Evolutionary conservation across 2,888 invertebrate species (phyloP).

Genomic region (Dysmachus trigonus): DNA sequence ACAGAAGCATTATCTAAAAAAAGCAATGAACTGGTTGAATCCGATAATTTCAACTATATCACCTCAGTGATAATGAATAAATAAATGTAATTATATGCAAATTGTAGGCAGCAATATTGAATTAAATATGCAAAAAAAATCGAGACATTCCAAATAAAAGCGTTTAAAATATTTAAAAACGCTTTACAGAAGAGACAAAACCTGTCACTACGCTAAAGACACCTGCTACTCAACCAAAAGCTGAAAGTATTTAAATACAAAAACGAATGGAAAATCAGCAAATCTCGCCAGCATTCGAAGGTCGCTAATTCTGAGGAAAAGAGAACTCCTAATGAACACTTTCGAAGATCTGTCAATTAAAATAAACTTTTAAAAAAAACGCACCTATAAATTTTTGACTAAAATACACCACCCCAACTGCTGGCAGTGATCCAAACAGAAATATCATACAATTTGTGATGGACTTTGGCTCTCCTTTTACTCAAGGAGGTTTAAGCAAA

Average conservation of each 20-base stretch:
- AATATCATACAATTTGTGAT: not conserved
- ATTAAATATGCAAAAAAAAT: not conserved
- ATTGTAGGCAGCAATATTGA: not conserved
- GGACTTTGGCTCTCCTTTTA: not conserved
- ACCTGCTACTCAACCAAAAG: not conserved
- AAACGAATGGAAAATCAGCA: not conserved
- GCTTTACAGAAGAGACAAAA: not conserved
- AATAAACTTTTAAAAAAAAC: not conserved
- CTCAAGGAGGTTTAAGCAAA: not conserved
- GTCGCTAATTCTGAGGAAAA: not conserved
- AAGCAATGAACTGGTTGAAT: not conserved
- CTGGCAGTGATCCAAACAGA: not conserved
- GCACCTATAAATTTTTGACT: not conserved
- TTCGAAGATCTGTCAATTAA: not conserved
- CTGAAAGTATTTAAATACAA: not conserved
- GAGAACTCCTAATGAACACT: not conserved
- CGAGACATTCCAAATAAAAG: not conserved
- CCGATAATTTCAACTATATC: not conserved
- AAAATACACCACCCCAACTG: not conserved
- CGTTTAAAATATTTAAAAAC: not conserved
- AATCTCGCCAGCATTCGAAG: not conserved
- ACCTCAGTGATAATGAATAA: not conserved
- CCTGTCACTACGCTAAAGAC: not conserved
- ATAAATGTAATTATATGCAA: not conserved
- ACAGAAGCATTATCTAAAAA: not conserved